These are phyloP conservation scores for Patella caerulea DNA, from an alignment of 2,888 invertebrate species.

Conservation along the genomic window DNA sequence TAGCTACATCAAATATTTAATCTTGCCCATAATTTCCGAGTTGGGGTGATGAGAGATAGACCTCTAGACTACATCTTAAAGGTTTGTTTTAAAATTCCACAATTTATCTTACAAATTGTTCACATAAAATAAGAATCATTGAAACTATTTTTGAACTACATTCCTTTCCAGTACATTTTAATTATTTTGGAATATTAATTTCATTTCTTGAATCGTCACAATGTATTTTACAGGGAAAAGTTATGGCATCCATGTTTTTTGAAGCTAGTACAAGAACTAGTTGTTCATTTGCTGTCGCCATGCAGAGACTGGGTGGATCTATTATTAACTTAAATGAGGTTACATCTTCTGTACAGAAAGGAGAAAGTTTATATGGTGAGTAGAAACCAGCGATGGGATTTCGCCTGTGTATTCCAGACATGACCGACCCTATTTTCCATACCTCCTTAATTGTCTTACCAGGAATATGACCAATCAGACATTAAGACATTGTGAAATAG, in stretches of 20 bases:
- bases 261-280: slow-evolving; percentile 97
- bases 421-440: too few species aligned
- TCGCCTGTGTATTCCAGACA: too few species aligned
- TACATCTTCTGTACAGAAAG: slow-evolving; percentile 95
- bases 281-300: slow-evolving; percentile 96
- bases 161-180: too few species aligned
- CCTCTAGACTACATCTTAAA: slow-evolving; percentile 87
- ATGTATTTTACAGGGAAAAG: slow-evolving; percentile 79
- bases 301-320: slow-evolving; percentile 94
- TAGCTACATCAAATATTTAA: slow-evolving; percentile 91
- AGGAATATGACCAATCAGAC: too few species aligned
- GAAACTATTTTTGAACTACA: too few species aligned
- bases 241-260: slow-evolving; percentile 97
- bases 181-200: too few species aligned
- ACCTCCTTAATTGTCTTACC: too few species aligned
- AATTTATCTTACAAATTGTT: too few species aligned
- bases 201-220: too few species aligned
- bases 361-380: slow-evolving; percentile 89
- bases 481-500: too few species aligned
- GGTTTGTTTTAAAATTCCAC: slow-evolving; percentile 65
- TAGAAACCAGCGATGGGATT: not conserved
- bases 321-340: slow-evolving; percentile 92
- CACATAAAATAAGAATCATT: too few species aligned
- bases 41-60: slow-evolving; percentile 86
- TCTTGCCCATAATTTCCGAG: slow-evolving; percentile 87